Conservation (phyloP, 2,113 vertebrate species). For the Irena cyanogastra region DNA sequence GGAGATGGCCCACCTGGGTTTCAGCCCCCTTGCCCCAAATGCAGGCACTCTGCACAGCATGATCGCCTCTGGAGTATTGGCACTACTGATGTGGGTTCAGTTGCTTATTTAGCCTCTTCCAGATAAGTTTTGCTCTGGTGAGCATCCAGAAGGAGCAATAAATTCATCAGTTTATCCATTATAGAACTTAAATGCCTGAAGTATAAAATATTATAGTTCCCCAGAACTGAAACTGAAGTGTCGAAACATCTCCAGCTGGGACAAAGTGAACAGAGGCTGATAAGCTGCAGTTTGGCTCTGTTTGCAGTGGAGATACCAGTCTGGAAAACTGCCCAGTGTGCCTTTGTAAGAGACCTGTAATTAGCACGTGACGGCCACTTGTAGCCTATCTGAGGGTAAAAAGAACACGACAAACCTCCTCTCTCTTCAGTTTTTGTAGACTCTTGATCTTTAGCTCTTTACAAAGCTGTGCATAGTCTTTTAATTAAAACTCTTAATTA, state of each 20-base stretch:
- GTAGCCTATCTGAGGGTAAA: background rate
- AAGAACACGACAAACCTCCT: background rate
- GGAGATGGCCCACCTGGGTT: background rate
- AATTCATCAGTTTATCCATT: background rate
- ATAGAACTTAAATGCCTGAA: background rate
- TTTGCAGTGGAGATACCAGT: background rate
- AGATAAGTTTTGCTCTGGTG: background rate
- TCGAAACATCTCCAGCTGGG: background rate
- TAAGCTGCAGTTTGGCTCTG: slow-evolving; percentile 4
- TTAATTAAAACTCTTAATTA: background rate
- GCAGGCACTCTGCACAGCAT: background rate
- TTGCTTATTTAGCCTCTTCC: background rate
- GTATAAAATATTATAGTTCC: background rate
- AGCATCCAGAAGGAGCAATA: background rate
- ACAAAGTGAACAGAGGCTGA: background rate
- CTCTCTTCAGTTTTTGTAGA: background rate
- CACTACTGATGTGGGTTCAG: background rate
- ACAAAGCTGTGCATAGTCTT: background rate
- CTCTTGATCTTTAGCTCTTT: background rate
- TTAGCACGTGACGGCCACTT: background rate
- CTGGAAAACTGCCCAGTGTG: background rate
- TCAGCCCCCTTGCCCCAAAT: background rate
- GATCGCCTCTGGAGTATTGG: background rate
- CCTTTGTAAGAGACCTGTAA: background rate
- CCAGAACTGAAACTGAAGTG: background rate